phyloP scores from a whole-genome alignment of 2,113 vertebrate species.

The Myxocyprinus asiaticus region DNA sequence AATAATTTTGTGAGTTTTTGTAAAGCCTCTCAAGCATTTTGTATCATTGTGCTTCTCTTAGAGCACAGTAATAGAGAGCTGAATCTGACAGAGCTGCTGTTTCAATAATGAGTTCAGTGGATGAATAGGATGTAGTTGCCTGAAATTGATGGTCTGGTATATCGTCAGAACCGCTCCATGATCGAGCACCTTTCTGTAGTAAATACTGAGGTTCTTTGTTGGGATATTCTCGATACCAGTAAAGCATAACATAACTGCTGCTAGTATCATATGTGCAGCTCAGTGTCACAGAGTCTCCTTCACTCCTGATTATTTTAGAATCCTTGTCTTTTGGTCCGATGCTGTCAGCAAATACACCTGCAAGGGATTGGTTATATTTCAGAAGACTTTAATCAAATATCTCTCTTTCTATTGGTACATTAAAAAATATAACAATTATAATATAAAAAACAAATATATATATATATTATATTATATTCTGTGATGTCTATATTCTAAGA shows the following conservation, averaged over 20 bases:
- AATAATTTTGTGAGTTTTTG: constrained; percentile 12
- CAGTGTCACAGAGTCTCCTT: background rate
- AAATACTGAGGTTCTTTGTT: constrained; percentile 29
- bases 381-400: too few relatives aligned
- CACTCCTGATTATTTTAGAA: background rate
- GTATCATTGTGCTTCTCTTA: constrained; percentile 14
- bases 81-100: background rate
- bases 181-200: background rate
- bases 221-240: constrained; percentile 19
- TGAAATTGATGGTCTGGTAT: background rate
- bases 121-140: background rate
- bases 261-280: constrained; percentile 3
- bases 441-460: too few relatives aligned
- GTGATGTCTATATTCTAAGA: too few relatives aligned
- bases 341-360: too few relatives aligned
- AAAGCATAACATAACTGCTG: background rate
- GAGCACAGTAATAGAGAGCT: constrained; percentile 20
- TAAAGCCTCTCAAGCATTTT: constrained; percentile 15
- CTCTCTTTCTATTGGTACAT: too few relatives aligned
- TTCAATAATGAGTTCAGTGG: constrained; percentile 1
- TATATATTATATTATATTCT: too few relatives aligned
- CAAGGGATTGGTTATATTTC: too few relatives aligned
- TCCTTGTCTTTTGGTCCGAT: background rate
- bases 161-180: background rate
- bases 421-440: too few relatives aligned